Evolutionary conservation across 2,888 invertebrate genomes (phyloP), one percentile per base, ranked within the genome.

Genomic region (Antitype chi): DNA sequence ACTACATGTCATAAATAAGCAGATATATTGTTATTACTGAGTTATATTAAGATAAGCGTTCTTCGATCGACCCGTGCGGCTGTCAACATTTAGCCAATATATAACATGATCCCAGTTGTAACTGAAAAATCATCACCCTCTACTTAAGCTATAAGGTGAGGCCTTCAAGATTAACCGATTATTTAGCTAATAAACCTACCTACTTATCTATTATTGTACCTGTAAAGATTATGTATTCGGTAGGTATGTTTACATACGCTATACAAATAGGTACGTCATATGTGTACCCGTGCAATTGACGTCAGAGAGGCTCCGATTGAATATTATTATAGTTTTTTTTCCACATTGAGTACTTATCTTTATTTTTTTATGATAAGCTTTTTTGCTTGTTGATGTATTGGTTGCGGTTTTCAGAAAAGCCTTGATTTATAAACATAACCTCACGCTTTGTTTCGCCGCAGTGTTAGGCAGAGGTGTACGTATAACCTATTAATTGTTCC

Each of bases 201-300:
- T 13, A 52, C n/a, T 17, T 53, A 60, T 55, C 49, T 64, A 43
- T 63, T 63, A 70, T 52, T 59, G 8, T 43, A 49, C 62, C 20
- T n/a, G 20, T 4, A 64, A 62, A 79, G 32, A 73, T 73, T 62
- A 73, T 28, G 23, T 47, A 78, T 13, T 28, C 23, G 7, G 60
- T 49, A 79, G 15, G 59, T 53, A 70, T 67, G 55, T 74, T 74
- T 80, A 64, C 63, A 23, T 17, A 38, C 7, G 4, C 3, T 25
- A 49, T 53, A 7, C 25, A 60, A 28, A 68, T 38, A 74, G 11
- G 32, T 63, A 32, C 47, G 28, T 28, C 38, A 69, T 23, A 75
- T 13, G 8, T 53, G n/a, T 64, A 80, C 63, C 25, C 66, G 17
- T 15, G n/a, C 63, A 23, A 66, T 76, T 81, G 81, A 80, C 80